Base-by-base conservation (phyloP, 2,113 vertebrate species). In the Chloropsis cyanopogon region DNA sequence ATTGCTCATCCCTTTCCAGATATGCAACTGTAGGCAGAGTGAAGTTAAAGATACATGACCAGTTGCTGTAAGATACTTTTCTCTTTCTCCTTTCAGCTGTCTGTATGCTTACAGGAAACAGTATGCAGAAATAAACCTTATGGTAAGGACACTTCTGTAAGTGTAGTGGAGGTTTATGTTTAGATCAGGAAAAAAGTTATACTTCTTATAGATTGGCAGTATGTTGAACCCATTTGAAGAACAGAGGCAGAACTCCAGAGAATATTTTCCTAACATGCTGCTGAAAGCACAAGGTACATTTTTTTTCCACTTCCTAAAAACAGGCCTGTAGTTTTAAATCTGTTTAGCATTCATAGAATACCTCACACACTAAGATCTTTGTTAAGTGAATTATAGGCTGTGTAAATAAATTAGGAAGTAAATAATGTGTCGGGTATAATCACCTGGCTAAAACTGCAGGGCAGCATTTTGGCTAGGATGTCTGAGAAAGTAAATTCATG, bases 401-500 rank as follows among this genome's bases (percentile, higher is more conserved):
- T 78, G 14, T 84, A 95, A 95, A 70, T 78, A 90, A 86, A 88
- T 88, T 75, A 88, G 64, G 66, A 73, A 66, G 42, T 90, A 95
- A 90, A 76, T 47, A 70, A 65, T 49, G 1, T 73, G 49, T 90
- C 49, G 49, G 22, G 53, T 8, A 15, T 86, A 79, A 88, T 92
- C 85, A 64, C 56, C 52, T 88, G 80, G 70, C 44, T 71, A 66
- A 88, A 94, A 88, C 37, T 81, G 12, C 53, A 56, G 25, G 22
- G 16, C 0, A 2, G 10, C 31, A 19, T 60, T 96, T 96, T 92
- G 66, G 4, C 28, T 83, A 73, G 66, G 29, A 57, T 53, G 7
- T 50, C 35, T 65, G 14, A 44, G 25, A 71, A 92, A 78, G 49
- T 44, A 84, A 92, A 92, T 85, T 82, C 4, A 10, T 65, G 69